These are phyloP conservation scores for Melipona quadrifasciata DNA, from an alignment of 1,140 invertebrate genomes.

Conservation along the genomic window DNA sequence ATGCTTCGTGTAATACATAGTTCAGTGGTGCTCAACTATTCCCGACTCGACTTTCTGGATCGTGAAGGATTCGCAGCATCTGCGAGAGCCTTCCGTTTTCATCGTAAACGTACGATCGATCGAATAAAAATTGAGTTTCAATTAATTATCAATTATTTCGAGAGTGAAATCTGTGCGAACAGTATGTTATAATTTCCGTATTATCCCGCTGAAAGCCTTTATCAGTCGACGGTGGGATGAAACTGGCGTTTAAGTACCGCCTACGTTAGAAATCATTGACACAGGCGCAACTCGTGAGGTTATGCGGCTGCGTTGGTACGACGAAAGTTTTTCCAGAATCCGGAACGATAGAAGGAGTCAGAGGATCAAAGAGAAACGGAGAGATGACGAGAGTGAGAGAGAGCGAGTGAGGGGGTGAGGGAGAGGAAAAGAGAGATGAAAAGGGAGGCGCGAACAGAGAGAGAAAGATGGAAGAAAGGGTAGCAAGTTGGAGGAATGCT, in stretches of 20 bases:
- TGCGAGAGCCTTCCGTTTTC: not conserved
- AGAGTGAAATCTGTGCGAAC: not conserved
- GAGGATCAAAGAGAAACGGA: conserved; percentile 13
- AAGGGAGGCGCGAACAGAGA: conserved; percentile 13
- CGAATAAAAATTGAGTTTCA: not conserved
- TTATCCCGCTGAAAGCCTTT: conserved; percentile 15
- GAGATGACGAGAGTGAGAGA: conserved; percentile 28
- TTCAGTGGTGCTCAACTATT: conserved; percentile 19
- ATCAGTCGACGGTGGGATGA: not conserved
- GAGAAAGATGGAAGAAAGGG: conserved; percentile 48
- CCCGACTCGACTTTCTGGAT: not conserved
- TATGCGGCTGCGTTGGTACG: conserved; percentile 53
- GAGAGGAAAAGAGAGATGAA: not conserved
- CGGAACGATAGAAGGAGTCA: conserved; percentile 22
- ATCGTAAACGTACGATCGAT: too few relatives aligned
- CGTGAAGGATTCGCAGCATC: not conserved
- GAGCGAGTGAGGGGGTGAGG: not conserved
- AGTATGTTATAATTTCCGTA: too few relatives aligned
- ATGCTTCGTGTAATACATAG: conserved; percentile 24
- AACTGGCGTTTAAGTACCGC: conserved; percentile 25
- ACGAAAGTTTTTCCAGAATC: conserved; percentile 34
- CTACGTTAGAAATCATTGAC: conserved; percentile 47
- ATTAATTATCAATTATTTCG: not conserved
- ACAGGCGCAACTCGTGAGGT: conserved; percentile 17
- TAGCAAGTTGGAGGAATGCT: conserved; percentile 61